These are phyloP conservation scores for Bubo scandiacus DNA, from an alignment of 2,113 vertebrate species.

Conservation along the genomic window DNA sequence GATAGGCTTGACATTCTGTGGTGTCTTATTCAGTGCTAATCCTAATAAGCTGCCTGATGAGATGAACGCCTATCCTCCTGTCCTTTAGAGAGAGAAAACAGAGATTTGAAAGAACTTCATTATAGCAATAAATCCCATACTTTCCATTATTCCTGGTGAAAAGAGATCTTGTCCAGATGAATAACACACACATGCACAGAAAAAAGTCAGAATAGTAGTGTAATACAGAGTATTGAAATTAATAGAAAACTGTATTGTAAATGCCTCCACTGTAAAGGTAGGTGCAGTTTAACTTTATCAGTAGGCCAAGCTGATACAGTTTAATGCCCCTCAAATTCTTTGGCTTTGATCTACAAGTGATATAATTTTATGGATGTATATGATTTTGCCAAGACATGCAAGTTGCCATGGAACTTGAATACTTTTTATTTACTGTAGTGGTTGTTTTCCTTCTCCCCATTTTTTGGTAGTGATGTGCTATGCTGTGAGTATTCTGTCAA, in stretches of 20 bases:
- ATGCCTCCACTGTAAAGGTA: constrained; percentile 1
- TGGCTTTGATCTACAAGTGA: neutral
- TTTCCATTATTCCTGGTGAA: constrained; percentile 66
- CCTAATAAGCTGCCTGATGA: constrained; percentile 82
- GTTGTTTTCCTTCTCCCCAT: neutral
- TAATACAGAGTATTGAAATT: constrained; percentile 4
- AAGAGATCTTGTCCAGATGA: constrained; percentile 71
- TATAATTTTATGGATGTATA: neutral
- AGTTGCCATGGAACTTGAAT: neutral
- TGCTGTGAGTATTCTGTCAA: neutral
- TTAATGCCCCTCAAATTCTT: constrained; percentile 1
- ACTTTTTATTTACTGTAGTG: neutral
- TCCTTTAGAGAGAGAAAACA: constrained; percentile 74
- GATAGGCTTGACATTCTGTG: constrained; percentile 82
- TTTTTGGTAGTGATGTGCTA: neutral
- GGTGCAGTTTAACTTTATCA: constrained; percentile 18
- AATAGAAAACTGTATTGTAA: constrained; percentile 21
- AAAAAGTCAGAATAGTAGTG: neutral
- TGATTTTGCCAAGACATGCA: neutral
- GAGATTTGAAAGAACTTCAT: constrained; percentile 79
- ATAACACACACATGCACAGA: constrained; percentile 10
- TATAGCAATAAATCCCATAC: constrained; percentile 76
- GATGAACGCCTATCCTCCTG: constrained; percentile 75
- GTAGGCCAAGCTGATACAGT: neutral
- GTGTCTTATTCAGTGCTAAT: constrained; percentile 83